Conservation (phyloP, 2,113 vertebrate genomes). For the Sitta europaea region DNA sequence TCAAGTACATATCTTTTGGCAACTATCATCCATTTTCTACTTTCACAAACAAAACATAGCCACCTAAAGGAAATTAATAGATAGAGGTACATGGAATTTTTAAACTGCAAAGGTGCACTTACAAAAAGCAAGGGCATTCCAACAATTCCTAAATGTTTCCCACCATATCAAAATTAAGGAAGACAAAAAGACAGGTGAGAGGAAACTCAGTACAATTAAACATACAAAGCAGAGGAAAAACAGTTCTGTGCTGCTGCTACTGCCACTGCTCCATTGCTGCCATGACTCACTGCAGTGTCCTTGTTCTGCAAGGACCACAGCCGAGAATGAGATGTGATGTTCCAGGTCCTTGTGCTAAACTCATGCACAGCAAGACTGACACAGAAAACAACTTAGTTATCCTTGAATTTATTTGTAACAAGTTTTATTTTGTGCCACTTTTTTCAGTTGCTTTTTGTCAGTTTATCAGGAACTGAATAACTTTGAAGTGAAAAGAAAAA, state of each 20-base stretch:
- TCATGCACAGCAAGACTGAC: neutral
- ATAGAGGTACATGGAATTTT: neutral
- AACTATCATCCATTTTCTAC: neutral
- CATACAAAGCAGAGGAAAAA: neutral
- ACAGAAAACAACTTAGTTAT: neutral
- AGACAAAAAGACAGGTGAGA: neutral
- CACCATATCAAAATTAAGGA: neutral
- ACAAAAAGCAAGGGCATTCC: neutral
- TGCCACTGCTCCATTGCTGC: neutral
- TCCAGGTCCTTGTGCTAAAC: neutral
- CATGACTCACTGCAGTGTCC: neutral
- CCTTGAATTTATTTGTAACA: neutral
- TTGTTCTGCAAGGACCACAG: neutral
- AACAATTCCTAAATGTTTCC: neutral
- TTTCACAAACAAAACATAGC: neutral
- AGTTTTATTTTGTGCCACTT: neutral
- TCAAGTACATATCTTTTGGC: neutral
- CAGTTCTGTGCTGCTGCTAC: neutral
- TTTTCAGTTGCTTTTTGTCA: neutral
- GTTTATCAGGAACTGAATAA: neutral
- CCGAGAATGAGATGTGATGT: neutral
- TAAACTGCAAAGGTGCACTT: neutral
- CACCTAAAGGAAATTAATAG: neutral
- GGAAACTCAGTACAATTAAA: neutral
- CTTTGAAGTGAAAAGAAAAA: neutral